Base-by-base conservation (phyloP, 2,888 invertebrate genomes). In the Dromius quadrimaculatus region DNA sequence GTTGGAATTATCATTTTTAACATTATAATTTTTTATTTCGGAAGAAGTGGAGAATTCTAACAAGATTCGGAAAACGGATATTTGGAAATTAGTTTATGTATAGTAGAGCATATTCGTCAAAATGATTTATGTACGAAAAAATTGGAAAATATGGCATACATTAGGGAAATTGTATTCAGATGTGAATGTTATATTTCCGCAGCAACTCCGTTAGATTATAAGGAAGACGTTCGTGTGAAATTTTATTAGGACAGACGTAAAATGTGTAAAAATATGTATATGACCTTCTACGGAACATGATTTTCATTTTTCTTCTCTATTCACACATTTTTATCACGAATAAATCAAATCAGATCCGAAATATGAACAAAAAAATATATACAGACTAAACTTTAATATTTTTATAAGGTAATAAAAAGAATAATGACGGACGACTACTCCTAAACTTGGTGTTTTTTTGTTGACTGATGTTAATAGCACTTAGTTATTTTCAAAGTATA, bases 161-260 rank as follows among this genome's bases (percentile, higher is more conserved):
- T 41, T 15, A 41, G 13, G 15, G 20, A 45, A 9, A 1, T 45
- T 45, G 20, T 45, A 54, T 54, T 54, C 50, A 54, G 28, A 54
- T 54, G 28, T 54, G 50, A 54, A 54, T 28, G 50, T 28, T 23
- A 54, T 54, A 54, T 54, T 54, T 54, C 50, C 50, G 50, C 23
- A 54, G 28, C 13, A 54, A 17, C 28, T 54, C 47, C 15, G 50
- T 28, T 9, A 54, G 28, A 23, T 54, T 54, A 28, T 54, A 54
- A 54, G 50, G 50, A 28, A 54, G 28, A 15, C 13, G 15, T 54
- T 23, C 23, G 50, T 32, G 50, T n/a, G 50, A 54, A 54, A 54
- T 54, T 54, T 54, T 54, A 32, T 54, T 54, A 54, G 50, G 50
- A 28, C 50, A 54, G 28, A 54, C 50, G 50, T 32, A 54, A 54